phyloP scores from a whole-genome alignment of 2,113 vertebrate genomes.

The Cochlearius cochlearius region DNA sequence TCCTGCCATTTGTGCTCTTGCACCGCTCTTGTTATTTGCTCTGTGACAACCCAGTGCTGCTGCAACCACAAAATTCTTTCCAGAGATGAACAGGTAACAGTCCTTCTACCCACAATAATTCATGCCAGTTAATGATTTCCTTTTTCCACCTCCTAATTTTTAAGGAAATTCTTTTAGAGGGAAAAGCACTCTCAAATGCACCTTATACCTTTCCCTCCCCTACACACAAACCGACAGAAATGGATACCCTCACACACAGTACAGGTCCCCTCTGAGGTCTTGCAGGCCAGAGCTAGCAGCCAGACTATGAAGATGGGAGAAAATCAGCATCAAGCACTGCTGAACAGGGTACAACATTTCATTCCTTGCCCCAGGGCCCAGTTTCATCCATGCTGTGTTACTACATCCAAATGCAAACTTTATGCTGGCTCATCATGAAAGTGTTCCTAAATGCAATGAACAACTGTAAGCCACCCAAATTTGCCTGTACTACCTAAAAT shows the following conservation, averaged over 20 bases:
- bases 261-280: neutral
- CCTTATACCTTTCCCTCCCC: neutral
- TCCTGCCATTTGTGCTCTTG: neutral
- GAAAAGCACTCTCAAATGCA: neutral
- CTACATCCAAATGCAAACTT: neutral
- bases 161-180: neutral
- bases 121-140: neutral
- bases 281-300: neutral
- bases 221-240: neutral
- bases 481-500: neutral
- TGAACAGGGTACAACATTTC: neutral
- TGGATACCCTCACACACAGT: accelerated
- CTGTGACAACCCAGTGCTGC: neutral
- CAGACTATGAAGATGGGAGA: neutral
- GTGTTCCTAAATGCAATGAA: neutral
- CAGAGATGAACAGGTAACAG: neutral
- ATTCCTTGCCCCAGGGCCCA: neutral
- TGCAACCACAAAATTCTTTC: neutral
- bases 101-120: neutral
- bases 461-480: neutral
- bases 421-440: neutral
- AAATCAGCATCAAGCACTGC: neutral
- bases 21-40: neutral
- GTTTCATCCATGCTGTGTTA: neutral
- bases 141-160: neutral